A percentile compares a stretch with the other conserved stretches of the same genome.
Evolutionary conservation across 2,888 invertebrate species (phyloP).

Genomic region (Parascotia fuliginaria): DNA sequence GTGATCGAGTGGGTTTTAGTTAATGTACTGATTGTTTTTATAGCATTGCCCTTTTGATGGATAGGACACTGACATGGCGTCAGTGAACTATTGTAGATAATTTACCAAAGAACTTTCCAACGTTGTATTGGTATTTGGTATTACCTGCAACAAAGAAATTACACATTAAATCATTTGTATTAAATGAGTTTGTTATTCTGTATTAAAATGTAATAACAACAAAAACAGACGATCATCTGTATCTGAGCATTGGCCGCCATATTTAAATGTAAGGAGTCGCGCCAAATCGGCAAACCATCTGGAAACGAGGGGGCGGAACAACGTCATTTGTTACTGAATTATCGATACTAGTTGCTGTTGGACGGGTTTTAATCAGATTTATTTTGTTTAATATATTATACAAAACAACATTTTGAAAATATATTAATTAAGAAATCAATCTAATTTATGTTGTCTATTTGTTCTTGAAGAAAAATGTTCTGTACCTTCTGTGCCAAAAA

Average conservation of each 20-base stretch:
- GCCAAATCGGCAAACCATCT: conserved; percentile 65
- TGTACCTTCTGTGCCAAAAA: no score
- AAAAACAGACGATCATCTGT: conserved; percentile 35
- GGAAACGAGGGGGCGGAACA: conserved; percentile 60
- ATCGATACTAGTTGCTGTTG: conserved; percentile 45
- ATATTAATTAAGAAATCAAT: no score
- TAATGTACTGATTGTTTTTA: conserved; percentile 60
- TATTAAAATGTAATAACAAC: conserved; percentile 26
- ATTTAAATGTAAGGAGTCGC: conserved; percentile 61
- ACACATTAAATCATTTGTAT: conserved; percentile 9
- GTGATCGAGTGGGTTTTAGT: conserved; percentile 58
- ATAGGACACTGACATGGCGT: conserved; percentile 36
- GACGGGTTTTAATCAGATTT: conserved; percentile 2
- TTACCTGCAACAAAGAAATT: conserved; percentile 64
- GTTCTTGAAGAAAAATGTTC: no score
- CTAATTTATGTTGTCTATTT: no score
- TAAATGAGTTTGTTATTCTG: conserved; percentile 2
- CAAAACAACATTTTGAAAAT: no score
- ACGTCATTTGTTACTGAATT: conserved; percentile 63
- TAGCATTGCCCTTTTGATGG: conserved; percentile 51
- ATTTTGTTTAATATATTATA: no score
- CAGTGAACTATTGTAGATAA: conserved; percentile 6
- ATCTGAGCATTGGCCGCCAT: conserved; percentile 53
- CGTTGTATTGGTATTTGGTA: conserved; percentile 5
- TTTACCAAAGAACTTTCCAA: conserved; percentile 1